Base-by-base conservation (phyloP, 2,888 invertebrate genomes). In the Mechanitis messenoides region DNA sequence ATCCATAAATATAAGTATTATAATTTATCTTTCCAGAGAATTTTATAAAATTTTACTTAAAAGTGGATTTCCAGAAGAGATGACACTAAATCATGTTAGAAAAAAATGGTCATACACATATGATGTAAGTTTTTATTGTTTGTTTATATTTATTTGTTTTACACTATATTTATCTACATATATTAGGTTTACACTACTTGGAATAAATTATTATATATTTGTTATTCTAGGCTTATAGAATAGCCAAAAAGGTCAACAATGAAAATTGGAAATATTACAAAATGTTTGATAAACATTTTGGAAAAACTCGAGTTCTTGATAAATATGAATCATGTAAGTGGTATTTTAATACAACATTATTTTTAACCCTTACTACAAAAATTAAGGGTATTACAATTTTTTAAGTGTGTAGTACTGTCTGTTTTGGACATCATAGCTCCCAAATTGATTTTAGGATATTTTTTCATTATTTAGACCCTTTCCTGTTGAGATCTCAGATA, bases 261-360 rank as follows among this genome's bases (percentile, higher is more conserved):
- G 88, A 79, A 57, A 73, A 72, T 63, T 90, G 88, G 87, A 83
- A 83, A 62, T 89, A 85, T 70, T 90, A 80, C 57, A 85, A 85
- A 72, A 65, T 88, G 60, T 89, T 91, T 81, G 84, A 89, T 33
- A 87, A 88, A 72, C 82, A 86, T 71, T 88, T 77, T 76, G 84
- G 83, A 3, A 84, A 85, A 72, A 74, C 74, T 12, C 77, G 79
- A 69, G 76, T 78, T 53, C 74, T 89, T 63, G 90, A 88, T 67
- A 89, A 89, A 74, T 90, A 85, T 84, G 84, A 84, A 69, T 83
- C 83, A 64, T 90, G 90, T 89, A 76, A 87, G 89, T 85, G 61
- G 60, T 46, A 58, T 47, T 45, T 38, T 9, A 2, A 58, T 45
- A 63, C 45, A 38, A 33, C 55, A 61, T 63, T 50, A 56, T 62